Percentiles rank a stretch among this genome's conserved stretches.
phyloP scores from a whole-genome alignment of 2,888 invertebrate genomes.

The Peribatodes rhomboidaria region DNA sequence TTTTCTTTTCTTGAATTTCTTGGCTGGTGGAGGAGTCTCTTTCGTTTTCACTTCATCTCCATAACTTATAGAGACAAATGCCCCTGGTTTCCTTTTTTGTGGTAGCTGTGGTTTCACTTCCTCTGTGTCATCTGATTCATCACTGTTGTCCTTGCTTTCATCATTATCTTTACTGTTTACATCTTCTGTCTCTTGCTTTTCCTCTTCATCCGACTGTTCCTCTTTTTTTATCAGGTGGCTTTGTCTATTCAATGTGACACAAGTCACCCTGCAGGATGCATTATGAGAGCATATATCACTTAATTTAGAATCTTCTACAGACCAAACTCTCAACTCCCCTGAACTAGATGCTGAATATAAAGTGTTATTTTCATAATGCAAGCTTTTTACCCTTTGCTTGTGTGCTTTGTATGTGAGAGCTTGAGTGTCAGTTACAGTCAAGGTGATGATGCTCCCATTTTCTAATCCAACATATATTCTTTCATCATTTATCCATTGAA shows the following conservation, averaged over 20 bases:
- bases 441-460: slow-evolving; percentile 89
- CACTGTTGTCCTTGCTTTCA: slow-evolving; percentile 55
- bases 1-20: slow-evolving; percentile 74
- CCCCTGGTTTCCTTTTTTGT: slow-evolving; percentile 72
- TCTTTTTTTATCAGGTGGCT: slow-evolving; percentile 75
- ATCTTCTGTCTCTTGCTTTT: slow-evolving; percentile 49
- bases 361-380: slow-evolving; percentile 84
- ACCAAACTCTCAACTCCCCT: slow-evolving; percentile 93
- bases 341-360: slow-evolving; percentile 92
- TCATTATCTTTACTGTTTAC: slow-evolving; percentile 50
- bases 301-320: slow-evolving; percentile 68
- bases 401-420: slow-evolving; percentile 85
- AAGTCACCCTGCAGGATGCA: slow-evolving; percentile 91
- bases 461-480: slow-evolving; percentile 90
- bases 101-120: slow-evolving; percentile 41
- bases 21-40: slow-evolving; percentile 59
- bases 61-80: slow-evolving; percentile 77
- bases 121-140: slow-evolving; percentile 58
- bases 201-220: slow-evolving; percentile 59
- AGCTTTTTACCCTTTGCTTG: slow-evolving; percentile 89
- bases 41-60: slow-evolving; percentile 61
- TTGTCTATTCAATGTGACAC: slow-evolving; percentile 87
- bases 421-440: slow-evolving; percentile 83
- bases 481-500: slow-evolving; percentile 89
- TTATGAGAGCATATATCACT: slow-evolving; percentile 86